Conservation (phyloP, 2,888 invertebrate genomes). For the Agrilus mali region DNA sequence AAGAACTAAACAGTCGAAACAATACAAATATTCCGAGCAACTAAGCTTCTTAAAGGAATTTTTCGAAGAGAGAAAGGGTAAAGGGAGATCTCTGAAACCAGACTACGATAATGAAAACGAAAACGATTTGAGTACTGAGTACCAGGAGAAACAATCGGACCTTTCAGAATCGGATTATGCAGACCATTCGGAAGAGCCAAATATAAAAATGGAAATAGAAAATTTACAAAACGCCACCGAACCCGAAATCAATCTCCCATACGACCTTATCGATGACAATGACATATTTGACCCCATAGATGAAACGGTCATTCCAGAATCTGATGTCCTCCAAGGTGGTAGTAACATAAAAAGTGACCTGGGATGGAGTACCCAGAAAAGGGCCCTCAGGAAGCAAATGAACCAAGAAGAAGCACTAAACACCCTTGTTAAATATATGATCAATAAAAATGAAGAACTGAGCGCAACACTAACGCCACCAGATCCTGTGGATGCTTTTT, state of each 20-base stretch:
- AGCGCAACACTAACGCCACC: neutral
- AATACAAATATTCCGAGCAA: conserved; percentile 9
- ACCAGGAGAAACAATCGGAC: neutral
- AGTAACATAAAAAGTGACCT: neutral
- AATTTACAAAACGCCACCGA: too few relatives aligned
- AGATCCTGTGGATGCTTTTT: conserved; percentile 12
- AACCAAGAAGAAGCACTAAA: neutral
- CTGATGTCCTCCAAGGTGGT: too few relatives aligned
- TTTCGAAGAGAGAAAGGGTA: too few relatives aligned
- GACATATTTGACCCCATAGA: too few relatives aligned
- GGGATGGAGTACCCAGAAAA: neutral
- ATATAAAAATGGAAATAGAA: too few relatives aligned
- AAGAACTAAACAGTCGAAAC: conserved; percentile 6
- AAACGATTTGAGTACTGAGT: conserved; percentile 1
- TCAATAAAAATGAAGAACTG: conserved; percentile 3
- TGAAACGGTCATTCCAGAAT: too few relatives aligned
- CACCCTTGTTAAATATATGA: conserved; percentile 5
- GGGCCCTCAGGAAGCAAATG: neutral
- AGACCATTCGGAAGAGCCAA: too few relatives aligned
- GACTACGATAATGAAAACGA: conserved; percentile 1
- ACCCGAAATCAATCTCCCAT: too few relatives aligned
- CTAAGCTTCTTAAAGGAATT: conserved; percentile 4
- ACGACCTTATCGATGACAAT: too few relatives aligned
- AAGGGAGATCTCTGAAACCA: too few relatives aligned
- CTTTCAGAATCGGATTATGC: too few relatives aligned